These are phyloP conservation scores for Otolemur crassicaudatus DNA, from an alignment of 2,797 vertebrate genomes.

Conservation along the genomic window DNA sequence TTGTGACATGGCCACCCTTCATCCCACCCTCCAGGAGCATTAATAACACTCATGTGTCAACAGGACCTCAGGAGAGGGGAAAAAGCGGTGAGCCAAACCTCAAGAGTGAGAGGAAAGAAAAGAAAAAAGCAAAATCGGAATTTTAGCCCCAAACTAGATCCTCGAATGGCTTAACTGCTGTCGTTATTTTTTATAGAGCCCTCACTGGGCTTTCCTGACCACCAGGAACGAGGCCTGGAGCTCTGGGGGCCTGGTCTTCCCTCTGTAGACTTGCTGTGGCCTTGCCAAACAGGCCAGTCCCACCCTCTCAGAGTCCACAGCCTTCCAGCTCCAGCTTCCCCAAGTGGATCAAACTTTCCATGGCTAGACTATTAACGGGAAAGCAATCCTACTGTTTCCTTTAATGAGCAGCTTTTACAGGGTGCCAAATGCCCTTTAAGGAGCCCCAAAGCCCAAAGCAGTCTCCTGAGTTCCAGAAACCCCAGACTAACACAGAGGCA, in stretches of 20 bases:
- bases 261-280: not conserved
- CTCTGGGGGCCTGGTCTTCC: not conserved
- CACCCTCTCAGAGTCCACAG: slow-evolving; percentile 25
- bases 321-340: slow-evolving; percentile 34
- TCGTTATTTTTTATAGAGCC: slow-evolving; percentile 63
- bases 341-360: slow-evolving; percentile 59
- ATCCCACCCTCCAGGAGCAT: slow-evolving; percentile 56
- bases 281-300: slow-evolving; percentile 41
- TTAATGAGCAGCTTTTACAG: slow-evolving; percentile 71
- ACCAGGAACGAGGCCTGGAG: slow-evolving; percentile 1
- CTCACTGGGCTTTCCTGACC: slow-evolving; percentile 60
- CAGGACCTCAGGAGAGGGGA: slow-evolving; percentile 53
- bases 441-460: slow-evolving; percentile 53
- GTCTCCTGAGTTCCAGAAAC: slow-evolving; percentile 59
- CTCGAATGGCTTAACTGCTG: slow-evolving; percentile 53
- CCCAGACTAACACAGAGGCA: slow-evolving; percentile 22
- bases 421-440: slow-evolving; percentile 66
- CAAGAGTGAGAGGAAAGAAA: not conserved
- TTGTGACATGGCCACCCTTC: slow-evolving; percentile 59
- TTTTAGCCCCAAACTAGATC: slow-evolving; percentile 54
- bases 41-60: slow-evolving; percentile 67
- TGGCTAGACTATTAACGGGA: slow-evolving; percentile 59
- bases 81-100: slow-evolving; percentile 68
- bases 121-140: slow-evolving; percentile 45
- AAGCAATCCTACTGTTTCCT: slow-evolving; percentile 64